A percentile compares a stretch with the other conserved stretches of the same genome.
Evolutionary conservation across 2,113 vertebrate species (phyloP).

Genomic region (Acanthochromis polyacanthus): DNA sequence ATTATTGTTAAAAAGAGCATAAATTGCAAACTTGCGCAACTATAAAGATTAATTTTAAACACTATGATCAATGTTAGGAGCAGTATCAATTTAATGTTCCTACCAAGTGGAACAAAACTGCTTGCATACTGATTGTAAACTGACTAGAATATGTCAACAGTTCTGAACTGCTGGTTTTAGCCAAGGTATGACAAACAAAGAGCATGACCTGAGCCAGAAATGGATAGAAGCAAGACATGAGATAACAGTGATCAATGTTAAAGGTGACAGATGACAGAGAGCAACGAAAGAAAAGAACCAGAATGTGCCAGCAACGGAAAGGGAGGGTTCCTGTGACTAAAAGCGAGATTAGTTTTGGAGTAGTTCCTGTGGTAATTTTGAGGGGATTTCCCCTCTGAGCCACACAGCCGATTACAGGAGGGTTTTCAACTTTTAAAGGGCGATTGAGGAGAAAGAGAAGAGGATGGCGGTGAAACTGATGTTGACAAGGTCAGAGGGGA

Average conservation of each 20-base stretch:
- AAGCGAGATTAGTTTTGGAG: conserved; percentile 59
- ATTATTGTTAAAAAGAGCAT: no score
- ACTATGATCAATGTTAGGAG: not conserved
- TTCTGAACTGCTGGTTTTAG: not conserved
- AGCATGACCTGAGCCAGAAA: not conserved
- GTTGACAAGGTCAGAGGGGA: conserved; percentile 22
- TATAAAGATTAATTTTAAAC: not conserved
- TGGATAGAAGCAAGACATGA: not conserved
- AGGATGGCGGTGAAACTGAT: conserved; percentile 29
- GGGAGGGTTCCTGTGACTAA: conserved; percentile 22
- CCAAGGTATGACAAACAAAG: not conserved
- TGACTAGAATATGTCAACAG: not conserved
- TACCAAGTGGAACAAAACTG: not conserved
- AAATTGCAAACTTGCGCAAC: not conserved
- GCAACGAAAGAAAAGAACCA: conserved; percentile 16
- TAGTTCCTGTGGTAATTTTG: conserved; percentile 69
- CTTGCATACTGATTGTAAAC: not conserved
- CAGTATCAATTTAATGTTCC: not conserved
- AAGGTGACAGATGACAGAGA: not conserved
- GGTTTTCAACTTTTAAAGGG: conserved; percentile 66
- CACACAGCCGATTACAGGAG: conserved; percentile 67
- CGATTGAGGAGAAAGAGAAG: conserved; percentile 14
- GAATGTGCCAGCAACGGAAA: conserved; percentile 11
- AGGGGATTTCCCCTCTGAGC: conserved; percentile 73
- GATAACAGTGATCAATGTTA: not conserved